phyloP scores from a whole-genome alignment of 1,140 invertebrate species.

The Lucilia cuprina region DNA sequence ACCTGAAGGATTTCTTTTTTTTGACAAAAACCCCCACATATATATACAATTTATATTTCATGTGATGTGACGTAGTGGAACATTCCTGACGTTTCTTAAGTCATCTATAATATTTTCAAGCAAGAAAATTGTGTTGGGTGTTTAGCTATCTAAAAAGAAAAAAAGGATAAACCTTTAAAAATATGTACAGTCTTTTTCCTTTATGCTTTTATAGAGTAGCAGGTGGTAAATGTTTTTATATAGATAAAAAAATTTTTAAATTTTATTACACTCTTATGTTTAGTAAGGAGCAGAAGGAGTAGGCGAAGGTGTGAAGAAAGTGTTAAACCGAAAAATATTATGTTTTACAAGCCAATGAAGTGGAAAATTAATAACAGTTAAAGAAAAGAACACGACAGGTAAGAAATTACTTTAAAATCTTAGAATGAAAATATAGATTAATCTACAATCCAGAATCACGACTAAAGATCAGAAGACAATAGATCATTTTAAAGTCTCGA shows the following conservation, averaged over 20 bases:
- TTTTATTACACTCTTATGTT: neutral
- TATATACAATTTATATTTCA: conserved; percentile 51
- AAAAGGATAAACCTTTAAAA: too few relatives aligned
- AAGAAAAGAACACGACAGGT: too few relatives aligned
- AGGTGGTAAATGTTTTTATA: neutral
- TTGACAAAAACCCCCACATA: neutral
- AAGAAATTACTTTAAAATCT: too few relatives aligned
- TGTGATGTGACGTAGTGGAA: conserved; percentile 63
- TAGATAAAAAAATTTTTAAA: neutral
- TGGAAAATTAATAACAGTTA: neutral
- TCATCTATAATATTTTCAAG: conserved; percentile 27
- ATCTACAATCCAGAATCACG: too few relatives aligned
- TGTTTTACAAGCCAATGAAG: neutral
- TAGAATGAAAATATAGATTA: too few relatives aligned
- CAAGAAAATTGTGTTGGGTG: neutral
- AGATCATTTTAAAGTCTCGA: too few relatives aligned
- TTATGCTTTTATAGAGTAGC: neutral
- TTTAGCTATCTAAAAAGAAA: too few relatives aligned
- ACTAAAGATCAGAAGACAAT: too few relatives aligned
- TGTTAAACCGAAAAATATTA: neutral
- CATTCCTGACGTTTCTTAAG: conserved; percentile 52
- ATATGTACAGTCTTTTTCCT: neutral
- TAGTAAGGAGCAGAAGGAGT: neutral
- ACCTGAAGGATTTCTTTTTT: neutral
- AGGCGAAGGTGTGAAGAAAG: neutral